Base-by-base conservation (phyloP, 2,888 invertebrate species). In the Apocheima hispidaria region DNA sequence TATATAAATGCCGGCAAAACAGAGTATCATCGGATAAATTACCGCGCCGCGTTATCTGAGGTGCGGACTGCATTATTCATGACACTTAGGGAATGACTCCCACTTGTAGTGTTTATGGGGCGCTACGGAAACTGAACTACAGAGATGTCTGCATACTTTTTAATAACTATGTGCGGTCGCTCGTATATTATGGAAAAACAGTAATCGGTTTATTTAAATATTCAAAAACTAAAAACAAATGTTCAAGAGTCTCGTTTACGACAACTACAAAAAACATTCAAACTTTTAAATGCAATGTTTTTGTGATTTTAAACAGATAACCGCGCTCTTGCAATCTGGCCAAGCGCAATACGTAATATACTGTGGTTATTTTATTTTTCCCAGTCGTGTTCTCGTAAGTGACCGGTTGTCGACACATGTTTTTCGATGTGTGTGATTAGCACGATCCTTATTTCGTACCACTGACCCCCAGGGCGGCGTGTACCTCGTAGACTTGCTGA, bases 401-500 rank as follows among this genome's bases (percentile, higher is more conserved):
- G n/a, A n/a, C 4, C n/a, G n/a, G 33, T 33, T n/a, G 33, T 33
- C 12, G 30, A 12, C 4, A 33, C 12, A 33, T 9, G 10, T 33
- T 7, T 14, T 2, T 7, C 18, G 16, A 16, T n/a, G 16, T 16
- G n/a, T n/a, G n/a, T 9, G 2, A 18, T 16, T 18, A 18, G 2
- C 2, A 33, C 16, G 9, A 16, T 14, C 9, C 4, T 14, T 14
- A 18, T 9, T 10, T 23, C 12, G 21, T 21, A n/a, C 23, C n/a
- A 41, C 40, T 12, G 7, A 10, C 21, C 26, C 33, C 14, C 81
- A 98, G 97, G 97, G 98, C 36, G 98, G 98, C 4, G 96, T 96
- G 57, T 97, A 96, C 84, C 93, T 98, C 75, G 97, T 98, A 23
- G 96, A 97, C 78, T 94, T 98, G 72, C 93, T 98, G 62, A 98